Conservation (phyloP, 2,888 invertebrate species). For the Vanessa cardui region DNA sequence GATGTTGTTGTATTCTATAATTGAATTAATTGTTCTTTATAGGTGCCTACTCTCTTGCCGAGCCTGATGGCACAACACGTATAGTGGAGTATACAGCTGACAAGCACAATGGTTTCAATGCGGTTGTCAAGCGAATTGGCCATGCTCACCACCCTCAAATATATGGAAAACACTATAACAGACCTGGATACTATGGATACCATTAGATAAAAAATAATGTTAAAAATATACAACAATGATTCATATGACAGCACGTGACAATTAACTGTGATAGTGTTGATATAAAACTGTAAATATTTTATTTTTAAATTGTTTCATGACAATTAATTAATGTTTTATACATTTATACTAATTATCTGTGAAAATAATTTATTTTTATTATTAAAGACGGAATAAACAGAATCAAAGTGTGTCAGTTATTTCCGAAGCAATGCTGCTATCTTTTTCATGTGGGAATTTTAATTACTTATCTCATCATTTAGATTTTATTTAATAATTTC, state of each 20-base stretch:
- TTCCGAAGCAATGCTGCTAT: no score
- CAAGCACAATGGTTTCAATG: constrained; percentile 77
- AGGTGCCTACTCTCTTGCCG: constrained; percentile 79
- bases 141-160: constrained; percentile 75
- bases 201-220: constrained; percentile 59
- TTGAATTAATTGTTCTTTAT: constrained; percentile 27
- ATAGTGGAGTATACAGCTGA: constrained; percentile 80
- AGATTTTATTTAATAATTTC: no score
- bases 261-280: constrained; percentile 57
- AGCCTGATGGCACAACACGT: constrained; percentile 78
- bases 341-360: constrained; percentile 7
- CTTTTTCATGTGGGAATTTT: no score
- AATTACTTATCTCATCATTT: no score
- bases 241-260: constrained; percentile 54
- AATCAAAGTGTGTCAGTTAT: no score
- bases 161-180: constrained; percentile 58
- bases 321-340: constrained; percentile 1
- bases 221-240: constrained; percentile 39
- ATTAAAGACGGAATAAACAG: constrained; percentile 6
- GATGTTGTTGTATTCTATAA: background rate
- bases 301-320: background rate
- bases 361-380: constrained; percentile 24
- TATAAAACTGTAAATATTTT: constrained; percentile 8
- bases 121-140: constrained; percentile 78
- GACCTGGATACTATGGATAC: constrained; percentile 61